A percentile compares a stretch with the other conserved stretches of the same genome.
These are phyloP conservation scores for Lacerta bilineata DNA, from an alignment of 2,797 vertebrate species.

Conservation along the genomic window DNA sequence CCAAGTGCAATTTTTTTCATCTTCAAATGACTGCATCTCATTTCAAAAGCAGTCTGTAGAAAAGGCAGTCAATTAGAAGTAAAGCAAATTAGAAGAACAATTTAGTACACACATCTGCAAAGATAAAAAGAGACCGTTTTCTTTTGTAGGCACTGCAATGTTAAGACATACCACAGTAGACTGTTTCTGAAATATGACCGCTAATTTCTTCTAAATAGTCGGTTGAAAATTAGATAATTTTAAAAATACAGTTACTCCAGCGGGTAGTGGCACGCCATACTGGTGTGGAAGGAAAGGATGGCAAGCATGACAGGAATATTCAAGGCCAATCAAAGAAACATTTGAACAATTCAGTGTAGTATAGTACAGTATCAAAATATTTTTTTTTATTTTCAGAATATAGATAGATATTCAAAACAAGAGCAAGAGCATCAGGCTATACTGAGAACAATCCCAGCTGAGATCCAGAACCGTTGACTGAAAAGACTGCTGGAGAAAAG, in stretches of 20 bases:
- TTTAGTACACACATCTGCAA: slow-evolving; percentile 52
- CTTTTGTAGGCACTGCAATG: slow-evolving; percentile 10
- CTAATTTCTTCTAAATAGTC: slow-evolving; percentile 34
- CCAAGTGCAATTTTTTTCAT: slow-evolving; percentile 6
- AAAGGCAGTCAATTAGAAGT: slow-evolving; percentile 52
- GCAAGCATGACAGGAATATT: too few species aligned
- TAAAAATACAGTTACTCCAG: neutral
- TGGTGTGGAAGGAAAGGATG: too few species aligned
- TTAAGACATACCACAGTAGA: slow-evolving; percentile 29
- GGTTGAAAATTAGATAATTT: slow-evolving; percentile 32
- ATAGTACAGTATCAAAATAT: too few species aligned
- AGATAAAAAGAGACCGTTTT: neutral
- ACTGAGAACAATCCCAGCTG: too few species aligned
- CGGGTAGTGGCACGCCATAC: too few species aligned
- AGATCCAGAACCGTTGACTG: too few species aligned
- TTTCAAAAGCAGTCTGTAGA: slow-evolving; percentile 4
- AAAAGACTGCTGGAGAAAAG: too few species aligned
- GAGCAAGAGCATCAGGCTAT: too few species aligned
- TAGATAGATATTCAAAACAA: too few species aligned
- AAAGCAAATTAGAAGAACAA: slow-evolving; percentile 51
- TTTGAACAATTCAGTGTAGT: too few species aligned
- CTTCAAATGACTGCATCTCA: slow-evolving; percentile 48
- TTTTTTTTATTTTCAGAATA: too few species aligned
- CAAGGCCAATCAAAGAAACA: too few species aligned
- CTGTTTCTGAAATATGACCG: slow-evolving; percentile 27